Conservation (phyloP, 2,113 vertebrate genomes). For the Menura novaehollandiae region DNA sequence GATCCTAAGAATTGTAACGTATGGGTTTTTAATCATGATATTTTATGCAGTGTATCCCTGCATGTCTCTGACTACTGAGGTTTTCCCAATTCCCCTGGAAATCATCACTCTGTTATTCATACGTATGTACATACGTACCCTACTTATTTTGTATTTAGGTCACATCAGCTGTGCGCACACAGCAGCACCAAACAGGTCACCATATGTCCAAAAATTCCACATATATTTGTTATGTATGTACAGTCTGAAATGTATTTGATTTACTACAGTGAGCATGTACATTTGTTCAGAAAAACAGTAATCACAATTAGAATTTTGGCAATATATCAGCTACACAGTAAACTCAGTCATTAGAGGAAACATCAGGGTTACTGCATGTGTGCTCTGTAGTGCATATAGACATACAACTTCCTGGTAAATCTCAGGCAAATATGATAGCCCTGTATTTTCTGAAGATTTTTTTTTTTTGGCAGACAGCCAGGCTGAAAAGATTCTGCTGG, state of each 20-base stretch:
- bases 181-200: constrained; percentile 36
- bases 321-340: neutral
- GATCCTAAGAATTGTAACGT: neutral
- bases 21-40: neutral
- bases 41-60: neutral
- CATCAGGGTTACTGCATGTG: neutral
- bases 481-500: neutral
- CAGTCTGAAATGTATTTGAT: neutral
- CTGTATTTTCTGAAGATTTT: neutral
- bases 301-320: neutral
- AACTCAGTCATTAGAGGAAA: neutral
- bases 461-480: neutral
- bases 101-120: neutral
- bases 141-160: constrained; percentile 49
- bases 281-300: neutral
- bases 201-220: constrained; percentile 34
- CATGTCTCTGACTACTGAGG: neutral
- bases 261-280: neutral
- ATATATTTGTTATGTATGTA: neutral
- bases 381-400: neutral
- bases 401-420: neutral
- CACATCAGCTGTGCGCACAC: neutral
- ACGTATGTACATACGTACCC: neutral
- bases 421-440: neutral
- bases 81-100: neutral